phyloP scores from a whole-genome alignment of 37 sponge, comb jelly and placozoan species.

The Chondrosia reniformis region DNA sequence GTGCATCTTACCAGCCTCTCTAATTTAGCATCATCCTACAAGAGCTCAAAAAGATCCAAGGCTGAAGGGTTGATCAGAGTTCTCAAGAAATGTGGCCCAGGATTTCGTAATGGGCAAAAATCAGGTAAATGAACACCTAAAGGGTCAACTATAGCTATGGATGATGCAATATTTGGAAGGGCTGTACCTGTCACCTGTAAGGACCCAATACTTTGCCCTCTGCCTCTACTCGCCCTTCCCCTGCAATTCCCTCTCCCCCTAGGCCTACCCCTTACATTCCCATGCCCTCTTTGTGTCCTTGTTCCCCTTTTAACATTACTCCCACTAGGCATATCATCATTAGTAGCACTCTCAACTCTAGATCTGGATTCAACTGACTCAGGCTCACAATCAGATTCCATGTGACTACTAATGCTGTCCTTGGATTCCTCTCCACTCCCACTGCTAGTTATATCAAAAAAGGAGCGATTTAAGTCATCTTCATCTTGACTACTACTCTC shows the following conservation, averaged over 20 bases:
- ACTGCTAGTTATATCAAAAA: too few species aligned
- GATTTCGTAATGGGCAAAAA: not conserved
- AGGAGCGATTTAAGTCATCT: too few species aligned
- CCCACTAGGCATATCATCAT: too few species aligned
- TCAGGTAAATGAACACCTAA: not conserved
- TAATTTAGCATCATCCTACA: not conserved
- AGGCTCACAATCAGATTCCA: too few species aligned
- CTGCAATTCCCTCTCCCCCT: not conserved
- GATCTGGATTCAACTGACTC: too few species aligned
- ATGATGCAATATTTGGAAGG: not conserved
- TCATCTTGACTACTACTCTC: too few species aligned
- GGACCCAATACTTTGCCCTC: not conserved
- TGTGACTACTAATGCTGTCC: too few species aligned
- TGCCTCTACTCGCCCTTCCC: not conserved
- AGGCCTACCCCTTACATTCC: not conserved
- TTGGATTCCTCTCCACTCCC: too few species aligned
- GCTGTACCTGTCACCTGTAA: not conserved
- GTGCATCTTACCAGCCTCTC: not conserved
- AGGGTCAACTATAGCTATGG: not conserved
- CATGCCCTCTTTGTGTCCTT: not conserved
- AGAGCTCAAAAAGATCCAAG: not conserved
- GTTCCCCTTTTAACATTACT: too few species aligned
- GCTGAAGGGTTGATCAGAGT: not conserved
- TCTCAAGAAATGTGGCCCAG: not conserved
- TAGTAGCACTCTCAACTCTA: too few species aligned